phyloP scores from a whole-genome alignment of 2,797 vertebrate genomes.

The Cyclopterus lumpus region DNA sequence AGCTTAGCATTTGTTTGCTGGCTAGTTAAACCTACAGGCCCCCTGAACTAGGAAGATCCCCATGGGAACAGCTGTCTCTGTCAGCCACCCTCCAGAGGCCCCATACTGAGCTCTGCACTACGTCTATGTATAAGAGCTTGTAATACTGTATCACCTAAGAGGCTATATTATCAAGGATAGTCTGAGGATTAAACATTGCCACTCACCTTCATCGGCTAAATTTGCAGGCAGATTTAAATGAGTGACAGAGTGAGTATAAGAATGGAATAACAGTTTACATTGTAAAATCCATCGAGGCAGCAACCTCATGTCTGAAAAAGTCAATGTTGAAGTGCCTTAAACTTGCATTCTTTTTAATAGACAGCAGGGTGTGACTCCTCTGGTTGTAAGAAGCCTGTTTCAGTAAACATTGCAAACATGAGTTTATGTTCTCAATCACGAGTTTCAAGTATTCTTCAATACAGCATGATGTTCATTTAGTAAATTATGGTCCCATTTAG shows the following conservation, averaged over 20 bases:
- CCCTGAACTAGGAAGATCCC: slow-evolving; percentile 50
- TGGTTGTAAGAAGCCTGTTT: background rate
- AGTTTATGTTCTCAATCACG: background rate
- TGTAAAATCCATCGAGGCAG: background rate
- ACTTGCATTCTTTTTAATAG: background rate
- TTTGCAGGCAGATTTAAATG: background rate
- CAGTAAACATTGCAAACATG: background rate
- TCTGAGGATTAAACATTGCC: background rate
- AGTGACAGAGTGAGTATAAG: background rate
- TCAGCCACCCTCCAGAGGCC: slow-evolving; percentile 67
- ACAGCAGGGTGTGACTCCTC: background rate
- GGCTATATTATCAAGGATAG: slow-evolving; percentile 2
- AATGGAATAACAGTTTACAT: background rate
- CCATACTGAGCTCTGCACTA: slow-evolving; percentile 61
- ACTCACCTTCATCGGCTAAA: background rate
- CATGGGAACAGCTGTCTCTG: slow-evolving; percentile 75
- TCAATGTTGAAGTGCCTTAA: background rate
- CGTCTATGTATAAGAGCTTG: slow-evolving; percentile 36
- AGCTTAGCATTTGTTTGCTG: slow-evolving; percentile 47
- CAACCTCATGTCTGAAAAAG: background rate
- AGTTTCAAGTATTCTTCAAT: background rate
- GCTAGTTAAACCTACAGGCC: slow-evolving; percentile 37
- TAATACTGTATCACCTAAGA: slow-evolving; percentile 16
- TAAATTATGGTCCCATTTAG: background rate
- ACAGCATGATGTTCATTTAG: background rate